Base-by-base conservation (phyloP, 2,888 invertebrate species). In the Idaea aversata region DNA sequence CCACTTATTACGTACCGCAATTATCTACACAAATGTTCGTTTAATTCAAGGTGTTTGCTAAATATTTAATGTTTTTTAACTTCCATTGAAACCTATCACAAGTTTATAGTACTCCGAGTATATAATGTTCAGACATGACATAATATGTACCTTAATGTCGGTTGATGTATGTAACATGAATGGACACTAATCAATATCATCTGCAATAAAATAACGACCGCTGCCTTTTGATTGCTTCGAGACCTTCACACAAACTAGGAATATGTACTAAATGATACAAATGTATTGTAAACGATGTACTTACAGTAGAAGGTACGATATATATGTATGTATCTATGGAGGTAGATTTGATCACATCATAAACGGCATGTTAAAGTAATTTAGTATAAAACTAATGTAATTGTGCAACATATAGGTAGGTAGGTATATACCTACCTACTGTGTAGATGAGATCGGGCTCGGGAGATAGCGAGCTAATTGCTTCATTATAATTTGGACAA, bases 401-500 rank as follows among this genome's bases (percentile, higher is more conserved):
- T 74, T 67, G 63, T 73, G 16, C 59, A 59, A 25, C 5, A 25
- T 59, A 72, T 69, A 67, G 67, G 64, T 67, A 66, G 66, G 63
- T 25, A 25, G 25, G 25, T 25, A 25, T 1, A 3, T 25, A 25
- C 25, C 1, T 25, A 25, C n/a, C n/a, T n/a, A n/a, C n/a, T n/a
- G n/a, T n/a, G n/a, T 25, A 61, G 63, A 35, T 57, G 58, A 88
- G 89, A 89, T 90, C n/a, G 84, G 72, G 85, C 82, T 73, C 84
- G 78, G 63, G 64, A 75, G 90, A 89, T 90, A 89, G 83, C 70
- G 80, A 89, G 83, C 70, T 80, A 81, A 83, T 88, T 88, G 78
- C 85, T 83, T 88, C 90, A 89, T 87, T 89, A 82, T 81, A 82
- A 87, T 86, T 86, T 84, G 85, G 81, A 86, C 86, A 88, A 87